phyloP scores from a whole-genome alignment of 2,113 vertebrate species.

The Gallinago undulata region DNA sequence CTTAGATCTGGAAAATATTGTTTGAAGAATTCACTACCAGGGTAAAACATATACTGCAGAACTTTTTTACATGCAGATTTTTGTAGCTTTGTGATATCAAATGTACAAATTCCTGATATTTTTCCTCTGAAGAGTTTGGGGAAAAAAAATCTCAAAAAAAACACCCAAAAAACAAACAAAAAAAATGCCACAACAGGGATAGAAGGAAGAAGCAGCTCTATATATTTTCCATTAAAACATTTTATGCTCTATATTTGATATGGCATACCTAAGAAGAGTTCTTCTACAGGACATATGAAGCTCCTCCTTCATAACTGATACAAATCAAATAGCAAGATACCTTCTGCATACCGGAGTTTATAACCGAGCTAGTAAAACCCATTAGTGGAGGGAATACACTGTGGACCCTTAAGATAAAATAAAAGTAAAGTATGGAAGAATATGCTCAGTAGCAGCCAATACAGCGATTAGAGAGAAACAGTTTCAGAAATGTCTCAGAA shows the following conservation, averaged over 20 bases:
- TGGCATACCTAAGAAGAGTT: neutral
- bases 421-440: neutral
- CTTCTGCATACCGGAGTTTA: neutral
- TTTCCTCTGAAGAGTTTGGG: neutral
- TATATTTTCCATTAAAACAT: neutral
- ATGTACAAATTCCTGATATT: fast-evolving
- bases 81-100: neutral
- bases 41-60: neutral
- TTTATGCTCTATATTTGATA: neutral
- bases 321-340: neutral
- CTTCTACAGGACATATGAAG: neutral
- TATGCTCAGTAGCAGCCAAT: neutral
- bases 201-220: neutral
- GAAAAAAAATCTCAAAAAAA: neutral
- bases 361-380: neutral
- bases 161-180: neutral
- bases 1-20: neutral
- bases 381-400: neutral
- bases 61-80: neutral
- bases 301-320: neutral
- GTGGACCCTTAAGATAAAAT: neutral
- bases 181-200: too few relatives aligned
- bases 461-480: neutral
- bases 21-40: neutral
- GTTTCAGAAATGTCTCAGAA: neutral